Conservation (phyloP, 2,113 vertebrate species). For the Clinocottus analis region DNA sequence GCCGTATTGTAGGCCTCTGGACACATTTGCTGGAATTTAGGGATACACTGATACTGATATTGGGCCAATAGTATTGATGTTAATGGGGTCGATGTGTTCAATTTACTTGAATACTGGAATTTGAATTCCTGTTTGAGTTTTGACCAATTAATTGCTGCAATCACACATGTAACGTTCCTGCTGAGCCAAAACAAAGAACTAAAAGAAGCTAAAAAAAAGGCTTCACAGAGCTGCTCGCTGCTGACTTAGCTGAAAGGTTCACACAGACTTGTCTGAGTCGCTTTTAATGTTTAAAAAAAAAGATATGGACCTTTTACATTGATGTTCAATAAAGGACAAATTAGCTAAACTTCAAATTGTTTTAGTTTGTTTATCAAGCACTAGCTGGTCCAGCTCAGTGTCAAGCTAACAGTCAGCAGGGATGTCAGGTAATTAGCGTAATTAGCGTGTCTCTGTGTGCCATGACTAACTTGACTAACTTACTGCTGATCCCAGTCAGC, state of each 20-base stretch:
- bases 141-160: no score
- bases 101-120: no score
- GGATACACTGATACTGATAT: no score
- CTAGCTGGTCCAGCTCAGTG: not conserved
- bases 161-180: not conserved
- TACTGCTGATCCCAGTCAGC: conserved; percentile 46
- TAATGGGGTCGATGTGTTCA: no score
- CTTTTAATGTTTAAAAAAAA: not conserved
- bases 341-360: not conserved
- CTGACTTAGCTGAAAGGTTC: no score
- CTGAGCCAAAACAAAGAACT: not conserved
- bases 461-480: conserved; percentile 51
- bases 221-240: not conserved
- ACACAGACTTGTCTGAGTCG: not conserved
- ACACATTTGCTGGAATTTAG: no score
- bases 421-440: conserved; percentile 18
- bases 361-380: conserved; percentile 2
- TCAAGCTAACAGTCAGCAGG: not conserved
- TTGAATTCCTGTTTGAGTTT: no score
- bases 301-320: not conserved
- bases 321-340: not conserved
- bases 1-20: no score
- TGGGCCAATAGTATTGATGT: no score
- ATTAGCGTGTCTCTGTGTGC: conserved; percentile 37
- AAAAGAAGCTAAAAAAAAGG: not conserved